Conservation (phyloP, 2,888 invertebrate genomes). For the Bembecia ichneumoniformis region DNA sequence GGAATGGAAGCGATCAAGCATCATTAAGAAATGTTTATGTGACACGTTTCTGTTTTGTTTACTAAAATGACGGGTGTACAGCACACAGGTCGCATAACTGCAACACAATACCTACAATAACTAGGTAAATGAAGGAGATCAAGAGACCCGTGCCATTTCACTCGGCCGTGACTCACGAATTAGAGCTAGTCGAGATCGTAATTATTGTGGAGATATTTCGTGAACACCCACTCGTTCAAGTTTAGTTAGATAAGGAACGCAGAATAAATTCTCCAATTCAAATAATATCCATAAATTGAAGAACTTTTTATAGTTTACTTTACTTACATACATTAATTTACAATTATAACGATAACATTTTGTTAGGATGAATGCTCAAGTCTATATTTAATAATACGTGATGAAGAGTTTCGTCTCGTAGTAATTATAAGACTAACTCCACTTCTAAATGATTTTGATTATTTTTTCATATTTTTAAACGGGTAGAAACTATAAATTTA, state of each 20-base stretch:
- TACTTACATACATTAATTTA: too few relatives aligned
- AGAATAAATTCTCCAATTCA: constrained; percentile 41
- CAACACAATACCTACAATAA: constrained; percentile 29
- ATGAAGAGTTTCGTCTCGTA: too few relatives aligned
- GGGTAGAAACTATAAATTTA: too few relatives aligned
- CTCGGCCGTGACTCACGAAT: constrained; percentile 69
- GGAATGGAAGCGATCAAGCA: constrained; percentile 22
- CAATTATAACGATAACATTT: too few relatives aligned
- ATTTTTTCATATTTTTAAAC: too few relatives aligned
- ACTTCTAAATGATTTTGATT: too few relatives aligned
- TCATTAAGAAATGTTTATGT: constrained; percentile 15
- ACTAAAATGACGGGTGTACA: constrained; percentile 38
- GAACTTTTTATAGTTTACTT: constrained; percentile 7
- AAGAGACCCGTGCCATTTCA: constrained; percentile 58
- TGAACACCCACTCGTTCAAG: constrained; percentile 48
- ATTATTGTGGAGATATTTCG: constrained; percentile 54
- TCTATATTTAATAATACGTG: too few relatives aligned
- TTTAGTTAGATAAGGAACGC: constrained; percentile 33
- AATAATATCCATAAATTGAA: constrained; percentile 30
- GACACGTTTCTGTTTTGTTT: constrained; percentile 20
- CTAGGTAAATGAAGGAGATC: constrained; percentile 42
- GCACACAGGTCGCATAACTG: constrained; percentile 54
- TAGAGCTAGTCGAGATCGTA: constrained; percentile 64
- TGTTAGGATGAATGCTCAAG: too few relatives aligned
- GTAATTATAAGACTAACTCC: too few relatives aligned